A percentile compares a stretch with the other conserved stretches of the same genome.
These are phyloP conservation scores for Rhinophrynus dorsalis DNA, from an alignment of 2,797 vertebrate species.

Conservation along the genomic window DNA sequence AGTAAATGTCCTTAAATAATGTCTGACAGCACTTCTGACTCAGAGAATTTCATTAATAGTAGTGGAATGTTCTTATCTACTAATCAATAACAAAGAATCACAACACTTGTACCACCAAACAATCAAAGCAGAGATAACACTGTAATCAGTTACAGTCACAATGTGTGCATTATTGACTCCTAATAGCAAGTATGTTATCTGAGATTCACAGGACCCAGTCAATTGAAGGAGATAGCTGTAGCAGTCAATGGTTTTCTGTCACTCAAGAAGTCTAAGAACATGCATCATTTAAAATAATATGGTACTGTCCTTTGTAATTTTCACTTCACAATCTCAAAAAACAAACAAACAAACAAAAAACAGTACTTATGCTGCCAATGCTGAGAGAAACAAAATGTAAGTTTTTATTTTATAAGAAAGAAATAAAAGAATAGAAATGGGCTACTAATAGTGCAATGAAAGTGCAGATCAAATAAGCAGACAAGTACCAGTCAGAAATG, in stretches of 20 bases:
- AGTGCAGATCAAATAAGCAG: too few relatives aligned
- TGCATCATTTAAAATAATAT: slow-evolving; percentile 12
- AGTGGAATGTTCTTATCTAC: slow-evolving; percentile 73
- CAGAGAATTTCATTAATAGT: slow-evolving; percentile 59
- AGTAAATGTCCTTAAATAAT: slow-evolving; percentile 59
- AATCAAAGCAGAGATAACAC: slow-evolving; percentile 69
- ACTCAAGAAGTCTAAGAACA: slow-evolving; percentile 36
- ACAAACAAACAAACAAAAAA: too few relatives aligned
- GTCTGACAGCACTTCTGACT: slow-evolving; percentile 48
- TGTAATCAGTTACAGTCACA: slow-evolving; percentile 67
- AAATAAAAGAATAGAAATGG: too few relatives aligned
- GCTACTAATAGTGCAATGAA: too few relatives aligned
- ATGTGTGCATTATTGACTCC: slow-evolving; percentile 71
- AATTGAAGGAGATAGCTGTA: slow-evolving; percentile 52
- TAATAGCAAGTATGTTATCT: slow-evolving; percentile 69
- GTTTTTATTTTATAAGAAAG: too few relatives aligned
- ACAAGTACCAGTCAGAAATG: too few relatives aligned
- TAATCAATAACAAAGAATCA: slow-evolving; percentile 69
- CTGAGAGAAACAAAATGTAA: too few relatives aligned
- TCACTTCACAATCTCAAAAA: too few relatives aligned
- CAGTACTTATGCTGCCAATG: too few relatives aligned
- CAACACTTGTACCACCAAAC: slow-evolving; percentile 70
- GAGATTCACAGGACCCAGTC: slow-evolving; percentile 60
- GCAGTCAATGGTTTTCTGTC: slow-evolving; percentile 62
- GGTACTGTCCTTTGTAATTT: background rate